phyloP scores from a whole-genome alignment of 1,140 invertebrate genomes.

The Calephelis virginiensis region DNA sequence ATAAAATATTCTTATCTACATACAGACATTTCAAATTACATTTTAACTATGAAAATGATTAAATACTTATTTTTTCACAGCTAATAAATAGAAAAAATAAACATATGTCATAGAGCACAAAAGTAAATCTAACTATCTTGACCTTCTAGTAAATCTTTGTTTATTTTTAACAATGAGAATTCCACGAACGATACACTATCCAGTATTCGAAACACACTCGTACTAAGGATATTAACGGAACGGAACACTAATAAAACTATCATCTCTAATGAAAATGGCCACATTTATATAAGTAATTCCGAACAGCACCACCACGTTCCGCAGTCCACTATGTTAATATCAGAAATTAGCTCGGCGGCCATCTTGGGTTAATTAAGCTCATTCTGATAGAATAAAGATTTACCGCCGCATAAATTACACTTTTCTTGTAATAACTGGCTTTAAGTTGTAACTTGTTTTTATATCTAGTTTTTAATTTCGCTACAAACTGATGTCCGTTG shows the following conservation, averaged over 20 bases:
- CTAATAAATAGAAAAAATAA: too few species aligned
- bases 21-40: too few species aligned
- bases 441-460: conserved; percentile 6
- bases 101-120: too few species aligned
- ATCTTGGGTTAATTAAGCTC: conserved; percentile 24
- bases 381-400: conserved; percentile 23
- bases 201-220: too few species aligned
- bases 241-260: neutral
- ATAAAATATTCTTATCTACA: too few species aligned
- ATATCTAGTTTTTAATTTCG: neutral
- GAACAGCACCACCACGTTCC: conserved; percentile 4
- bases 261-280: neutral
- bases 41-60: too few species aligned
- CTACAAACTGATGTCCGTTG: neutral
- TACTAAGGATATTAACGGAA: too few species aligned
- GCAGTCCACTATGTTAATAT: conserved; percentile 15
- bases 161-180: too few species aligned
- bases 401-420: conserved; percentile 25
- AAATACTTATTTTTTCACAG: too few species aligned
- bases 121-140: too few species aligned
- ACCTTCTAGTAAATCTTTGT: too few species aligned
- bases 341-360: conserved; percentile 18
- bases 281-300: neutral
- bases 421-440: conserved; percentile 23
- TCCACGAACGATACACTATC: too few species aligned